Evolutionary conservation across 2,797 vertebrate species (phyloP), one percentile per base, ranked within the genome.

Genomic region (Salmo trutta): DNA sequence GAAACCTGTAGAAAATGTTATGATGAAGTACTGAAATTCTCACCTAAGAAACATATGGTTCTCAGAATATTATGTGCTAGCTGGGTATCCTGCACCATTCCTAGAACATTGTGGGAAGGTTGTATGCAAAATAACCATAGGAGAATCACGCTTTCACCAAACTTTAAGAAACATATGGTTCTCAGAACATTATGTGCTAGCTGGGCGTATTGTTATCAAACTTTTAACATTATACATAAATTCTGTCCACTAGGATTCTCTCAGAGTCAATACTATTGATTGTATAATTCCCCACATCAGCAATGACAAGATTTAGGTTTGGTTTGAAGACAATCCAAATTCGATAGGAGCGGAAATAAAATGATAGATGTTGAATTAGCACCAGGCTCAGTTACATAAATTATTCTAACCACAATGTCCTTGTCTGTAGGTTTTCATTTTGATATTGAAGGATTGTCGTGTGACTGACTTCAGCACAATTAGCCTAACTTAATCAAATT

Each of bases 201-300:
- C 41, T 47, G 41, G 41, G 41, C 10, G 8, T 65, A 15, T 65
- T 21, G 24, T 65, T 65, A 10, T 10, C 5, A 65, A 29, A 21
- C 64, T 16, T 68, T 68, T 19, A 36, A 27, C 27, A 15, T 24
- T 54, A 52, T 27, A 73, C 41, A 72, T 64, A 7, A 36, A 52
- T 51, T 72, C 33, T 29, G 41, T 47, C 53, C 52, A 21, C 52
- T 70, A 33, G n/a, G 14, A 76, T 76, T 81, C 65, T 74, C 53
- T 17, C 54, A n/a, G 68, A 79, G 36, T 80, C 77, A 72, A 53
- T 82, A 78, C 71, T 64, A 80, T 86, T 71, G 74, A 74, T 79
- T 80, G 51, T 56, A 27, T 75, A 82, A 64, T 29, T 52, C 65
- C 17, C 78, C 75, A 82, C 75, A 83, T 77, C 65, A 65, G 3